Conservation (phyloP, 2,797 vertebrate genomes). For the Cryptoblepharus egeriae region DNA sequence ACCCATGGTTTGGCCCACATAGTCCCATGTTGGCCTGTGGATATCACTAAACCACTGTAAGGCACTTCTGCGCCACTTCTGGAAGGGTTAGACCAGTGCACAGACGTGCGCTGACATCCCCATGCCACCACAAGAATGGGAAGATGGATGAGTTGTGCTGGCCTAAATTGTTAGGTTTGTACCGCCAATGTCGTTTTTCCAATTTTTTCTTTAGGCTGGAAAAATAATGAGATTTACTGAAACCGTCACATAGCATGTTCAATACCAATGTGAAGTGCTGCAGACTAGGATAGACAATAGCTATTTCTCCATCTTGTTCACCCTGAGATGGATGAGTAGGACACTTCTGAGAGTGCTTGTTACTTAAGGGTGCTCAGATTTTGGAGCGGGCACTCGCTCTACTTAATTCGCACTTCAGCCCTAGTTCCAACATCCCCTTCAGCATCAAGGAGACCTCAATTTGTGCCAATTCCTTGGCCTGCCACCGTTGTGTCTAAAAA, state of each 20-base stretch:
- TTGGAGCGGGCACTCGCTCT: neutral
- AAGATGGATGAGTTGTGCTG: no score
- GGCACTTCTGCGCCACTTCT: no score
- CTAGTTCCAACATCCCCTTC: neutral
- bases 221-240: accelerated
- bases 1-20: no score
- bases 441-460: neutral
- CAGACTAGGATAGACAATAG: neutral
- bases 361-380: neutral
- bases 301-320: accelerated
- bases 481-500: neutral
- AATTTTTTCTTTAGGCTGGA: accelerated
- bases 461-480: neutral
- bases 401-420: conserved; percentile 25
- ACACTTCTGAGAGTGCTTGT: neutral
- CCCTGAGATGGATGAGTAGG: neutral
- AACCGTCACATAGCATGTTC: accelerated
- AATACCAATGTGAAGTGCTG: neutral
- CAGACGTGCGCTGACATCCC: no score
- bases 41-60: no score
- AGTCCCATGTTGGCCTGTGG: no score
- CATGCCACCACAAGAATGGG: no score
- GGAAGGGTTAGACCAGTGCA: no score
- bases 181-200: accelerated
- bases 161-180: no score